These are phyloP conservation scores for Drosophila falleni DNA, from an alignment of 2,888 invertebrate genomes.

Conservation along the genomic window DNA sequence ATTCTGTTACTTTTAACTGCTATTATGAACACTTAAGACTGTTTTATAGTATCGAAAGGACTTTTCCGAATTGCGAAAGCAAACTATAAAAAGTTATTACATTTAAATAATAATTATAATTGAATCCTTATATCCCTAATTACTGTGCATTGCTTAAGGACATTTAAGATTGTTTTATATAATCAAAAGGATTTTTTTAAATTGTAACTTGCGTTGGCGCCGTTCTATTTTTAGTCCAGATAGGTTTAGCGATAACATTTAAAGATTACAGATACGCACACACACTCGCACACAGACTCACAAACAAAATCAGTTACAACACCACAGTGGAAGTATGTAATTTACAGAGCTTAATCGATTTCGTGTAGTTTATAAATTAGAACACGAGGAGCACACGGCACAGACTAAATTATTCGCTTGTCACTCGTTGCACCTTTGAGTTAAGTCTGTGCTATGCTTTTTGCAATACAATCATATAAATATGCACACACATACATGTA, in stretches of 20 bases:
- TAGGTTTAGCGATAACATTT: conserved; percentile 34
- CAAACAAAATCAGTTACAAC: conserved; percentile 69
- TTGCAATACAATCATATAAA: conserved; percentile 28
- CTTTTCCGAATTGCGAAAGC: neutral
- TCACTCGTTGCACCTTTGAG: conserved; percentile 24
- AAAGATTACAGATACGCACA: conserved; percentile 17
- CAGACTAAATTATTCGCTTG: conserved; percentile 58
- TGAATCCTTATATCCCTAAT: neutral
- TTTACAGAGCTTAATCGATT: conserved; percentile 15
- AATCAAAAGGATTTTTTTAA: neutral
- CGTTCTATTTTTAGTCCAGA: conserved; percentile 45
- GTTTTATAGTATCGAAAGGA: neutral
- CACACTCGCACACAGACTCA: conserved; percentile 36
- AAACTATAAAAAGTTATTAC: neutral
- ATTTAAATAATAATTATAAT: neutral
- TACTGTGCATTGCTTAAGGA: neutral
- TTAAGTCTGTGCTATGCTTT: conserved; percentile 50
- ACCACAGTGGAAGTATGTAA: conserved; percentile 63
- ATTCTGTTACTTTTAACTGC: neutral
- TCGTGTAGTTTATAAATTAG: conserved; percentile 36
- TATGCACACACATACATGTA: conserved; percentile 9
- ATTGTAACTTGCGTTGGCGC: conserved; percentile 21
- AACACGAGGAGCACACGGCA: conserved; percentile 69
- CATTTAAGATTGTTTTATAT: neutral
- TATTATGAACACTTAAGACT: neutral